Base-by-base conservation (phyloP, 2,888 invertebrate genomes). In the Scaptomyza polygonia region DNA sequence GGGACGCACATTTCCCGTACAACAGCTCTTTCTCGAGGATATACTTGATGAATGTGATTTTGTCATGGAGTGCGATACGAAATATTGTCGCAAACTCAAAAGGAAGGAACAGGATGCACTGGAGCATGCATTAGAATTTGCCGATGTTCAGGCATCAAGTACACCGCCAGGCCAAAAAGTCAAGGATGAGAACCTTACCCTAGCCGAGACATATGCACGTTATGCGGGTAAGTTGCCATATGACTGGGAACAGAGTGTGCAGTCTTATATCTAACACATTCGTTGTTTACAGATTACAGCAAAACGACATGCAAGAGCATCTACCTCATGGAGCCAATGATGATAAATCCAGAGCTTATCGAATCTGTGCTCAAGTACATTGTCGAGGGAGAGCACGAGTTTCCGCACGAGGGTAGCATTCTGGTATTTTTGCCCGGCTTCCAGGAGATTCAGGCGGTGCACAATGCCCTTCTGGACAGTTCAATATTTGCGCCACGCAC, bases 1-100 rank as follows among this genome's bases (percentile, higher is more conserved):
- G 51, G 97, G 96, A 12, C 93, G 96, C 87, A 97, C 97, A 0
- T 97, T 95, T 89, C 96, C 97, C 0, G 97, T 97, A 0, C 94
- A 95, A 77, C 96, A 97, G 89, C 92, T 94, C 39, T 96, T 96
- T 88, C 92, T 97, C 43, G 97, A 97, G 92, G 96, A 97, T 83
- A 94, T 97, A 42, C 91, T 97, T 80, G 96, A 97, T 78, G 90
- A 92, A 39, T 93, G 93, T 11, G 91, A 92, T 79, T 95, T 93
- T 89, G 93, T 93, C 8, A 89, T 95, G 69, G 95, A 95, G 87
- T 93, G 94, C 72, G 93, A 94, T 77, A 93, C 94, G 0, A 90
- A 91, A 30, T 92, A 79, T 82, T 93, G 95, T 1, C 93, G 95
- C 43, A 95, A 93, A 91, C 92, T 95, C 1, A 89, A 86, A 27